These are phyloP conservation scores for Ophioninae sp. DNA, from an alignment of 2,888 invertebrate genomes.

Conservation along the genomic window DNA sequence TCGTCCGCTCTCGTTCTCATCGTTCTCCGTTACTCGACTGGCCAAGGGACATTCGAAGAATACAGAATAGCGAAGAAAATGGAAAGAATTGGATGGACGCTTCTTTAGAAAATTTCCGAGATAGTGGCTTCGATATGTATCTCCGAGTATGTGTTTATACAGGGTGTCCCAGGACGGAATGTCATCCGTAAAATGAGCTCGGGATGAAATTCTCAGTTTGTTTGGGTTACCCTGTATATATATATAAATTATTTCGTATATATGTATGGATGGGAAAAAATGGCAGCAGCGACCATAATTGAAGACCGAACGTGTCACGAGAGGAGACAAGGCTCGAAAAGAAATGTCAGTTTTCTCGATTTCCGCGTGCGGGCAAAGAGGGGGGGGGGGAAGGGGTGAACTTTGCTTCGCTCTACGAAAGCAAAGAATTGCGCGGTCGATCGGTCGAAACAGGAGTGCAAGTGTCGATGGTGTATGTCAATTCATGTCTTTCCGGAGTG, in stretches of 20 bases:
- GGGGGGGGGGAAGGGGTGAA: background rate
- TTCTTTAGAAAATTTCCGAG: constrained; percentile 15
- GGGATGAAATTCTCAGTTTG: too few species aligned
- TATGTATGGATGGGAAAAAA: background rate
- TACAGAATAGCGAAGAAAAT: constrained; percentile 28
- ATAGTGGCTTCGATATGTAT: background rate
- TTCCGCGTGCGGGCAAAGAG: background rate
- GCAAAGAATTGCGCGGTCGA: background rate
- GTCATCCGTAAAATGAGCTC: too few species aligned
- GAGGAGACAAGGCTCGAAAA: constrained; percentile 14
- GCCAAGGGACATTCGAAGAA: constrained; percentile 9
- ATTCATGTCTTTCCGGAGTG: background rate
- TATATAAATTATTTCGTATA: background rate
- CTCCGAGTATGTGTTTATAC: too few species aligned
- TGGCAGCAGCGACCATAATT: constrained; percentile 32
- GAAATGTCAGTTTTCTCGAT: constrained; percentile 2
- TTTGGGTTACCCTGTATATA: too few species aligned
- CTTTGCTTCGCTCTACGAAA: background rate
- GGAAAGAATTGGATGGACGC: constrained; percentile 43
- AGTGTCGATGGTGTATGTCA: too few species aligned
- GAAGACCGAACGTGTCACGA: constrained; percentile 12
- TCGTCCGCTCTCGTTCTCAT: too few species aligned
- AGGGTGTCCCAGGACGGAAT: too few species aligned
- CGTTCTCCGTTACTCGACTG: background rate
- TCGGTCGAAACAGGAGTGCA: background rate